A percentile compares a stretch with the other conserved stretches of the same genome.
Conservation (phyloP, 1,140 invertebrate genomes). For the Proctacanthus coquilletti region DNA sequence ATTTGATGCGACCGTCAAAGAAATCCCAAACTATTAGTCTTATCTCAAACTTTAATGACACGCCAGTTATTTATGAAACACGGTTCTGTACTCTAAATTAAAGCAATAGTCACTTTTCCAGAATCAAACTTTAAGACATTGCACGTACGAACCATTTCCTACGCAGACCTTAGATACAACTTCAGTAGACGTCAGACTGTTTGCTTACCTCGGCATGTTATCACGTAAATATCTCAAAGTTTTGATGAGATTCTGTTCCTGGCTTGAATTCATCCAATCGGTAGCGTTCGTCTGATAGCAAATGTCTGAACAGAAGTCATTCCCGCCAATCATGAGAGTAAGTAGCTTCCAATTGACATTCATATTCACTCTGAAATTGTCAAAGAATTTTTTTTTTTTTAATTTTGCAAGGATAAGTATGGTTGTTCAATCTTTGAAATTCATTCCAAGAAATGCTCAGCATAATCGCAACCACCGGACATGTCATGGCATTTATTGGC, state of each 20-base stretch:
- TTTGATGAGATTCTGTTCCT: constrained; percentile 33
- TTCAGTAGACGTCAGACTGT: no score
- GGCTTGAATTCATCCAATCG: constrained; percentile 25
- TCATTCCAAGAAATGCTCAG: not conserved
- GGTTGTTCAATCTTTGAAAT: no score
- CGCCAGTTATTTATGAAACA: no score
- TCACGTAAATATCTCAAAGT: constrained; percentile 37
- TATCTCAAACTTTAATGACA: no score
- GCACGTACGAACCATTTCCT: no score
- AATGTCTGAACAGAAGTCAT: constrained; percentile 46
- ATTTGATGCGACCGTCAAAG: no score
- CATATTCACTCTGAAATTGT: constrained; percentile 30
- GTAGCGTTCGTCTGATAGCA: constrained; percentile 30
- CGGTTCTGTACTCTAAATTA: no score
- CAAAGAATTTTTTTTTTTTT: not conserved
- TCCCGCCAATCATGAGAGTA: constrained; percentile 44
- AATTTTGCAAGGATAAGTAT: no score
- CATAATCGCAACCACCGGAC: not conserved
- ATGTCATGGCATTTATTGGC: not conserved
- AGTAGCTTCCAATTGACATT: constrained; percentile 50
- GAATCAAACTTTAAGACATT: no score
- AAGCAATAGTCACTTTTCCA: no score
- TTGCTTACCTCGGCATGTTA: constrained; percentile 37
- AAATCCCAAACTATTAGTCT: no score
- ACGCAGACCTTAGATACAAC: no score